Percentiles rank a stretch among this genome's conserved stretches.
Evolutionary conservation across 2,113 vertebrate species (phyloP).

Genomic region (Bettongia penicillata): DNA sequence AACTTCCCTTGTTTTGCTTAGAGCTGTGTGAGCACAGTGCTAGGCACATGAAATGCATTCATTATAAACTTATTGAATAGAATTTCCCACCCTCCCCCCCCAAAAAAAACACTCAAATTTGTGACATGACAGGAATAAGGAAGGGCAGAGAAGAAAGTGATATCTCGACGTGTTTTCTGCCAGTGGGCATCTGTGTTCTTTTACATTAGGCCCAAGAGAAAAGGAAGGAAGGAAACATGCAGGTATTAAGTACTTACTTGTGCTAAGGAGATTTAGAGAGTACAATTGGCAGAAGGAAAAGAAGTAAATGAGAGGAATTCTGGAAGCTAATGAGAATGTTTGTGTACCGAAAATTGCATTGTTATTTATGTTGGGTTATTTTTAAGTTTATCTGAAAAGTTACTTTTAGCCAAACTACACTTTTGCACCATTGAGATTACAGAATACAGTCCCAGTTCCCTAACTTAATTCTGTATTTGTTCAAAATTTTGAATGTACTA

Average conservation of each 20-base stretch:
- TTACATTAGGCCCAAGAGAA: background rate
- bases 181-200: conserved; percentile 29
- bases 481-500: conserved; percentile 23
- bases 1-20: background rate
- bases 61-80: conserved; percentile 3
- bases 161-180: conserved; percentile 32
- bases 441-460: background rate
- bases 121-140: background rate
- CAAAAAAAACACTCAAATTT: conserved; percentile 21
- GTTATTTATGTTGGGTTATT: conserved; percentile 26
- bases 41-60: background rate
- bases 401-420: conserved; percentile 12
- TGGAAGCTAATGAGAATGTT: conserved; percentile 8
- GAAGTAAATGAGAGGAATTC: conserved; percentile 12
- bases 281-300: conserved; percentile 11
- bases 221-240: background rate
- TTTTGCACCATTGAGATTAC: conserved; percentile 17
- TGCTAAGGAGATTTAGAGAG: conserved; percentile 40
- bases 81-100: background rate
- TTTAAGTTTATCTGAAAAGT: conserved; percentile 52
- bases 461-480: conserved; percentile 30
- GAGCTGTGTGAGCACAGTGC: background rate
- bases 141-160: background rate
- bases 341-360: conserved; percentile 36
- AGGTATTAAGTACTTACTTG: background rate